phyloP scores from a whole-genome alignment of 2,888 invertebrate genomes.

The Micoletzkya japonica region DNA sequence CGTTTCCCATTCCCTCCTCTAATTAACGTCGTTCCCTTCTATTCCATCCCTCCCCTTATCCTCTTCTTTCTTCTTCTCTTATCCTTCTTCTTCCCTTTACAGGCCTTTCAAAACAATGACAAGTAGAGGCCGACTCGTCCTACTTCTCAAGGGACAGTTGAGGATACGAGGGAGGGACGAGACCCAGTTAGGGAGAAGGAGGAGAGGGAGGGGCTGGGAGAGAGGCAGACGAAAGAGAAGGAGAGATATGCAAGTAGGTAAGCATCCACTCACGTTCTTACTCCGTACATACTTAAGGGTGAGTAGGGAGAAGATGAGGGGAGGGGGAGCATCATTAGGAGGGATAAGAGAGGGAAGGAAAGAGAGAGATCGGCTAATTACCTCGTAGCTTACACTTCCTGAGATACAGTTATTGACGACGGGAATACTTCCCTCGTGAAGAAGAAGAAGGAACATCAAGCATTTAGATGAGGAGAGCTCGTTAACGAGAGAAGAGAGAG shows the following conservation, averaged over 20 bases:
- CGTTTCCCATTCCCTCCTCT: neutral
- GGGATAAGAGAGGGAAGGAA: neutral
- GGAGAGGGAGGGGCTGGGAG: conserved; percentile 4
- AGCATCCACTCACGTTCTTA: neutral
- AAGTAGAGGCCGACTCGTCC: conserved; percentile 22
- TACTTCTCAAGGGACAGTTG: conserved; percentile 6
- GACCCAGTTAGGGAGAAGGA: conserved; percentile 19
- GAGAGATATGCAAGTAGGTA: conserved; percentile 10
- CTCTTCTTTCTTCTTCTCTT: neutral
- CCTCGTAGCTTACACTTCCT: no score
- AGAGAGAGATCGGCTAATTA: conserved; percentile 4
- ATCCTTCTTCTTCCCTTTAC: conserved; percentile 9
- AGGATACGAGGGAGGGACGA: neutral
- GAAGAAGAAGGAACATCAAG: neutral
- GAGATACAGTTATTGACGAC: conserved; percentile 19
- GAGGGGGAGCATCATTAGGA: neutral
- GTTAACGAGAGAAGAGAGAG: conserved; percentile 19
- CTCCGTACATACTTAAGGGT: neutral
- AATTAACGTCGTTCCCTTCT: neutral
- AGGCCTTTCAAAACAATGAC: conserved; percentile 25
- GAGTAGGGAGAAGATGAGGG: neutral
- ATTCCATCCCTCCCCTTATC: neutral
- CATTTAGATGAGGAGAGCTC: neutral
- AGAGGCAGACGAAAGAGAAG: conserved; percentile 2
- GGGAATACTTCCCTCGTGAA: neutral